Base-by-base conservation (phyloP, 2,797 vertebrate species). In the Uromys caudimaculatus region DNA sequence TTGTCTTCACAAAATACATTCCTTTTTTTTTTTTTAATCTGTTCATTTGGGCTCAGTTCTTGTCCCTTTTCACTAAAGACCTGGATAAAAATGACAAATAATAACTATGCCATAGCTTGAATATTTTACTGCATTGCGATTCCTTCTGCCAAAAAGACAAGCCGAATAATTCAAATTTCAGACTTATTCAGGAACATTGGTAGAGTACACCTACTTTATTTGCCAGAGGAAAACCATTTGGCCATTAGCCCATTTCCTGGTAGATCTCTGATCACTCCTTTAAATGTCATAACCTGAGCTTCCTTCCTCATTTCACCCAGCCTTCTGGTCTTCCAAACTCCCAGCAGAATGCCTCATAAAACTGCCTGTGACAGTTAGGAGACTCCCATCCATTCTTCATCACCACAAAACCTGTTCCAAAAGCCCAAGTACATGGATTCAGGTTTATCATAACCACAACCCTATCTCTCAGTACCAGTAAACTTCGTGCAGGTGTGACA, bases 391-490 rank as follows among this genome's bases (percentile, higher is more conserved):
- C 35, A 3, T 56, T 73, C n/a, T 17, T 27, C 24, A 56, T 56
- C 3, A 38, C 2, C n/a, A 4, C 14, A 9, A 88, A 32, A 73
- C 9, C 2, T 54, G 8, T 56, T 73, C 17, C 17, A 56, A 73
- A 73, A 14, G 8, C 1, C 67, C 21, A 69, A 16, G 32, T 24
- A 35, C 64, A 16, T 24, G 19, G 24, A 35, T 9, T 69, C 0
- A 13, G 2, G 4, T 38, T 27, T 54, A 54, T 6, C 1, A 71
- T 0, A 86, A 7, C 12, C 32, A 86, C 32, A 71, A 21, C 12
- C 13, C 13, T 14, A 54, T 13, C 7, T 69, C 4, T 11, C 0
- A 1, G 21, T n/a, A 4, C 13, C 47, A 71, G 14, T 16, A 16
- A 82, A 17, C 11, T 19, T 86, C 47, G 52, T 86, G 21, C 21